A percentile compares a stretch with the other conserved stretches of the same genome.
These are phyloP conservation scores for Phrynocephalus versicolor DNA, from an alignment of 2,113 vertebrate species.

Conservation along the genomic window DNA sequence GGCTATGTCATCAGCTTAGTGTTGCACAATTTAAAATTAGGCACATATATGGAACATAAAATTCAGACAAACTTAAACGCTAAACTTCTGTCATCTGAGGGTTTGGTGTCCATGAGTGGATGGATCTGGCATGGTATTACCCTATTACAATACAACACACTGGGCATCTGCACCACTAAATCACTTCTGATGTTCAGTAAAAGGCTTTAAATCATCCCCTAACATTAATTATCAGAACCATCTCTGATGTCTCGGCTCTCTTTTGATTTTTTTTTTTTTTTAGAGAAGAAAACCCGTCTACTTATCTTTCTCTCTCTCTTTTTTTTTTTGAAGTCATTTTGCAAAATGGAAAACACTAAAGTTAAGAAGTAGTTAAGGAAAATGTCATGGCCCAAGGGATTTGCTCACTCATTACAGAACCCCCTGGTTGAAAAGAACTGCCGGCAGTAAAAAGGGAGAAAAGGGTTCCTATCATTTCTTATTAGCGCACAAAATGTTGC, in stretches of 20 bases:
- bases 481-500: too few species aligned
- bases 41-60: too few species aligned
- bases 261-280: conserved; percentile 45
- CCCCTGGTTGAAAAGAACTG: background rate
- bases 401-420: background rate
- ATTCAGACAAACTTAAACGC: too few species aligned
- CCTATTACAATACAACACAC: too few species aligned
- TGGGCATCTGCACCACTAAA: too few species aligned
- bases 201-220: conserved; percentile 1
- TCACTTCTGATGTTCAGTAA: conserved; percentile 5
- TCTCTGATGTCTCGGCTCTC: background rate
- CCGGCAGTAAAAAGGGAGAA: background rate
- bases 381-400: background rate
- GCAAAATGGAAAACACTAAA: background rate
- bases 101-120: too few species aligned
- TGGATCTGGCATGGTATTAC: too few species aligned
- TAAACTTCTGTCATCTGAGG: too few species aligned
- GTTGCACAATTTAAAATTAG: too few species aligned
- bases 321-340: background rate
- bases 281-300: background rate
- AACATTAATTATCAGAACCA: conserved; percentile 7
- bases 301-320: conserved; percentile 33
- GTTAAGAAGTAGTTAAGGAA: background rate
- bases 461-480: too few species aligned
- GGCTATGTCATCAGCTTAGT: too few species aligned